phyloP scores from a whole-genome alignment of 1,140 invertebrate genomes.

The Cyclargus thomasi region DNA sequence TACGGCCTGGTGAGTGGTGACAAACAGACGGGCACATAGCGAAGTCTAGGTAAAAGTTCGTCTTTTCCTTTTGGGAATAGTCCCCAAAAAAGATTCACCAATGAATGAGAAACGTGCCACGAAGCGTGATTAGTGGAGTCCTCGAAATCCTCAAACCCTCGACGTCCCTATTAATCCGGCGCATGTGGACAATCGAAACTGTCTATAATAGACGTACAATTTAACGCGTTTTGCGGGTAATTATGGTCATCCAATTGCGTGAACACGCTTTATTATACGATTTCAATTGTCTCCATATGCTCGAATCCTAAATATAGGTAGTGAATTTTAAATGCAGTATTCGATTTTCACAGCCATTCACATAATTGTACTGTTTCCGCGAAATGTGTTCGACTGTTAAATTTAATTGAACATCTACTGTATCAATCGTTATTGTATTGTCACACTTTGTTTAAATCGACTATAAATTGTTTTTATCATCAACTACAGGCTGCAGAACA shows the following conservation, averaged over 20 bases:
- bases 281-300: slow-evolving; percentile 40
- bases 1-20: background rate
- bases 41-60: no score
- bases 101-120: slow-evolving; percentile 32
- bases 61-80: no score
- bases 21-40: no score
- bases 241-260: slow-evolving; percentile 52
- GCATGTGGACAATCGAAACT: slow-evolving; percentile 64
- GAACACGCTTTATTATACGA: slow-evolving; percentile 42
- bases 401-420: slow-evolving; percentile 22
- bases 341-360: slow-evolving; percentile 34
- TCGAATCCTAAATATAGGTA: slow-evolving; percentile 40
- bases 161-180: slow-evolving; percentile 59
- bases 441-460: slow-evolving; percentile 12
- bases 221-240: slow-evolving; percentile 64
- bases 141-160: slow-evolving; percentile 53
- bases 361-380: slow-evolving; percentile 32
- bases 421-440: slow-evolving; percentile 13
- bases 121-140: slow-evolving; percentile 58
- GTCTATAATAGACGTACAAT: slow-evolving; percentile 46
- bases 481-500: slow-evolving; percentile 27
- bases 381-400: slow-evolving; percentile 25
- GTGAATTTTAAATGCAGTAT: slow-evolving; percentile 39
- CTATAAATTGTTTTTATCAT: slow-evolving; percentile 26
- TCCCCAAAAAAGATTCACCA: background rate